Percentiles rank a stretch among this genome's conserved stretches.
Conservation (phyloP, 1,140 invertebrate genomes). For the Drosophila athabasca region DNA sequence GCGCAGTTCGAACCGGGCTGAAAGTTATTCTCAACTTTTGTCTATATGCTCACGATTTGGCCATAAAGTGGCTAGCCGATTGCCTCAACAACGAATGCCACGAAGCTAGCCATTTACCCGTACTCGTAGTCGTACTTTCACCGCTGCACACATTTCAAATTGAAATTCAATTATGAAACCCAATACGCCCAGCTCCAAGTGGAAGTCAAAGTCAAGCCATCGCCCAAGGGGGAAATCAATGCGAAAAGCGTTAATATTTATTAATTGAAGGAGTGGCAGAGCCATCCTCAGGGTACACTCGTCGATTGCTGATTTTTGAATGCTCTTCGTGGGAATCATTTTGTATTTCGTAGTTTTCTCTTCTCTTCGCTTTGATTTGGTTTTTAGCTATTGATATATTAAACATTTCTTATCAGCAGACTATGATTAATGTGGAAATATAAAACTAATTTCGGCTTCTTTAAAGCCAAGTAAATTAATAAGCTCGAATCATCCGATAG, state of each 20-base stretch:
- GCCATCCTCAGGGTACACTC: too few species aligned
- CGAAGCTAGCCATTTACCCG: constrained; percentile 26
- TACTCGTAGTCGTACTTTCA: constrained; percentile 70
- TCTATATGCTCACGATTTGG: constrained; percentile 60
- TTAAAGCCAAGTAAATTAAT: constrained; percentile 25
- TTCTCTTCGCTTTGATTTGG: neutral
- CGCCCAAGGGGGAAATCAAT: constrained; percentile 56
- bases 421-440: neutral
- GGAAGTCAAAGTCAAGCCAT: constrained; percentile 38
- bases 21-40: constrained; percentile 32
- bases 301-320: too few species aligned
- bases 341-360: neutral
- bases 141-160: constrained; percentile 53
- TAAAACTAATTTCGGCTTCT: neutral
- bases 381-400: too few species aligned
- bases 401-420: neutral
- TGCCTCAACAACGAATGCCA: constrained; percentile 26
- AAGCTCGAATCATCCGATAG: neutral
- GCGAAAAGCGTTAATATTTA: constrained; percentile 73
- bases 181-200: constrained; percentile 57
- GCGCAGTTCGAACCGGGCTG: constrained; percentile 53
- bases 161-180: constrained; percentile 78
- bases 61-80: constrained; percentile 44
- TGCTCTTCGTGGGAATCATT: neutral
- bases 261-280: constrained; percentile 53